Conservation (phyloP, 2,888 invertebrate species). For the Dioctria rufipes region DNA sequence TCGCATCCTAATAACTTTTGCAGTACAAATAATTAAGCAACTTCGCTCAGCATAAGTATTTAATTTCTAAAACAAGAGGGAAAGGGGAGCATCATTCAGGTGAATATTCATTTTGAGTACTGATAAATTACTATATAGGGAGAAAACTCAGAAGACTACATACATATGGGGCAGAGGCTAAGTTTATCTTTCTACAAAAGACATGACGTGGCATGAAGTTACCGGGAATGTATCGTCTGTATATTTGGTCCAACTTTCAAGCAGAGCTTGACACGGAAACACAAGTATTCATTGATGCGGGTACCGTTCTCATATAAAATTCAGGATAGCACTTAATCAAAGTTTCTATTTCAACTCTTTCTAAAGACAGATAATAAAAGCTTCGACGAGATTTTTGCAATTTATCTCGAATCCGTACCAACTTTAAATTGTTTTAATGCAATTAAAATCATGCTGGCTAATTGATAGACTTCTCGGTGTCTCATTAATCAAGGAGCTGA, state of each 20-base stretch:
- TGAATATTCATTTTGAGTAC: slow-evolving; percentile 17
- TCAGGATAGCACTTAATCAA: slow-evolving; percentile 38
- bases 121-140: not conserved
- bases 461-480: slow-evolving; percentile 58
- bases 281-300: slow-evolving; percentile 31
- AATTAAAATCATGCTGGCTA: slow-evolving; percentile 58
- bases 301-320: slow-evolving; percentile 26
- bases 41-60: slow-evolving; percentile 16
- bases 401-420: slow-evolving; percentile 10
- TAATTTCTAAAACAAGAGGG: slow-evolving; percentile 18
- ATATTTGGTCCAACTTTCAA: slow-evolving; percentile 18
- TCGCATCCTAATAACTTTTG: slow-evolving; percentile 27
- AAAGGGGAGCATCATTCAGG: not conserved
- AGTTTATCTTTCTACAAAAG: slow-evolving; percentile 19
- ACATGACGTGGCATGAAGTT: slow-evolving; percentile 36
- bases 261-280: slow-evolving; percentile 12
- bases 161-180: not conserved
- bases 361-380: slow-evolving; percentile 25
- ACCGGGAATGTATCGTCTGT: slow-evolving; percentile 22
- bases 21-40: slow-evolving; percentile 1
- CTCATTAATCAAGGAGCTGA: slow-evolving; percentile 57
- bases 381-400: slow-evolving; percentile 39
- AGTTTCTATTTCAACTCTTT: not conserved
- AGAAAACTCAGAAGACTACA: not conserved
- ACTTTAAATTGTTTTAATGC: slow-evolving; percentile 53